Conservation (phyloP, 64 coral and sea anemone genomes). For the Astreopora myriophthalma region DNA sequence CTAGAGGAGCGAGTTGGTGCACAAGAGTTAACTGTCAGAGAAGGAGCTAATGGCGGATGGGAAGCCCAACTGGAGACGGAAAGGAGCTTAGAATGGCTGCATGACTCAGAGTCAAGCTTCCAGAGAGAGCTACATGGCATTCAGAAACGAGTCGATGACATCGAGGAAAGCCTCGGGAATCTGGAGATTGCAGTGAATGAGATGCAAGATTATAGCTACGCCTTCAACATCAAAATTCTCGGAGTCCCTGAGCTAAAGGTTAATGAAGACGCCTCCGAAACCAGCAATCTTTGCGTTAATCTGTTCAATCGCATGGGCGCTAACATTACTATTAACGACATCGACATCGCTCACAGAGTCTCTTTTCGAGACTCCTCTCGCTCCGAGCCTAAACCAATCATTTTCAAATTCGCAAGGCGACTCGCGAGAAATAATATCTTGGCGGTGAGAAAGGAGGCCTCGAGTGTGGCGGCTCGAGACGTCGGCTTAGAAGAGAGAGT, state of each 20-base stretch:
- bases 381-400: conserved; percentile 27
- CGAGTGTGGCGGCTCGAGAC: too few relatives aligned
- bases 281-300: not conserved
- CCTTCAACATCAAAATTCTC: conserved; percentile 3
- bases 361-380: conserved; percentile 52
- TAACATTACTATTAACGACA: conserved; percentile 14
- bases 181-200: conserved; percentile 2
- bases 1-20: too few relatives aligned
- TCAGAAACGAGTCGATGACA: not conserved
- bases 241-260: conserved; percentile 16
- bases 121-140: not conserved
- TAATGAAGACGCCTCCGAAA: conserved; percentile 13
- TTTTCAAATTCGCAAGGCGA: conserved; percentile 41
- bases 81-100: conserved; percentile 29
- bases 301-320: conserved; percentile 10
- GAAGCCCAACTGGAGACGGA: conserved; percentile 2
- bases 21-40: not conserved
- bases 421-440: too few relatives aligned
- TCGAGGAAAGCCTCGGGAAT: not conserved
- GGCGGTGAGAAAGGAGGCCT: too few relatives aligned
- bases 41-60: conserved; percentile 8
- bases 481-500: too few relatives aligned
- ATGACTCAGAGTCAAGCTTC: not conserved
- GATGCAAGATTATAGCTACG: not conserved
- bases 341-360: conserved; percentile 40